Conservation (phyloP, 2,113 vertebrate genomes). For the Probosciger aterrimus region DNA sequence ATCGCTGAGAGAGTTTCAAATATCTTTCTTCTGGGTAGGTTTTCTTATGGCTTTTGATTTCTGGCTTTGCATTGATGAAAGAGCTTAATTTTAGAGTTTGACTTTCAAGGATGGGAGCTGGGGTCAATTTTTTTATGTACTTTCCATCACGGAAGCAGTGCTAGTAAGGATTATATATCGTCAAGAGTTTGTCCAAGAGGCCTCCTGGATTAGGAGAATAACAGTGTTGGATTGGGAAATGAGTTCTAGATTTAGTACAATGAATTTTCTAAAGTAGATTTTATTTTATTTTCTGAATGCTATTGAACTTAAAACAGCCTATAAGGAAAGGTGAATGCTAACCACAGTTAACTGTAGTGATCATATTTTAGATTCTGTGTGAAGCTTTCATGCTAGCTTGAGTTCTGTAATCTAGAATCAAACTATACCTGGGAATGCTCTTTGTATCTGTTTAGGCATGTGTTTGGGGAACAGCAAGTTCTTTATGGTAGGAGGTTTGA, state of each 20-base stretch:
- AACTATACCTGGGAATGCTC: background rate
- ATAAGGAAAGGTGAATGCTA: background rate
- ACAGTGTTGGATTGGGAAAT: background rate
- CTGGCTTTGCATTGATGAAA: background rate
- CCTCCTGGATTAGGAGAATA: background rate
- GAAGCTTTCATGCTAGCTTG: background rate
- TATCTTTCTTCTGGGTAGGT: background rate
- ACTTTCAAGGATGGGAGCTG: background rate
- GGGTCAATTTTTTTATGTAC: background rate
- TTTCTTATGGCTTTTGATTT: background rate
- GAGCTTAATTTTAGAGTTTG: background rate
- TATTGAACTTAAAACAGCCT: background rate
- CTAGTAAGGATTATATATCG: background rate
- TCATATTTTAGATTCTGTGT: background rate
- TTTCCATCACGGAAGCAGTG: background rate
- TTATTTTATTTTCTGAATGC: background rate
- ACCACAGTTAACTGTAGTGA: background rate
- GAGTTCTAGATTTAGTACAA: background rate
- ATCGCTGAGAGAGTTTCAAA: accelerated
- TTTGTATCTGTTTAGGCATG: background rate
- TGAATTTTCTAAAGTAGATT: background rate
- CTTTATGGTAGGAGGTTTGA: background rate
- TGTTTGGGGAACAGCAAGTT: background rate
- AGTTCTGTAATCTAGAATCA: background rate
- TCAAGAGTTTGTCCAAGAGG: background rate